phyloP scores from a whole-genome alignment of 2,797 vertebrate genomes.

The Lepidocolaptes lacrymiger region DNA sequence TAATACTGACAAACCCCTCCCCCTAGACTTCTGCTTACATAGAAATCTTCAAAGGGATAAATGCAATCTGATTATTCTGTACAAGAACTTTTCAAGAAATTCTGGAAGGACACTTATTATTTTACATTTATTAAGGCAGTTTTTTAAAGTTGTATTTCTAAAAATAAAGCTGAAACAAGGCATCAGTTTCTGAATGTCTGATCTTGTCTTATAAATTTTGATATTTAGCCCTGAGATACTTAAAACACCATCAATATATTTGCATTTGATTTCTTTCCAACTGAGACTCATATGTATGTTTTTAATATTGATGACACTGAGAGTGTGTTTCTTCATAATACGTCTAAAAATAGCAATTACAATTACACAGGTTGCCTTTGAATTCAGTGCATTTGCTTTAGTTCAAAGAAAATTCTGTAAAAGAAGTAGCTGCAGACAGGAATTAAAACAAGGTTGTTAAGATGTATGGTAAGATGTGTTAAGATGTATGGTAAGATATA shows the following conservation, averaged over 20 bases:
- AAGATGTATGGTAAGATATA: too few species aligned
- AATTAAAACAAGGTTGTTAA: background rate
- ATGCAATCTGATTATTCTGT: background rate
- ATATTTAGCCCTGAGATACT: background rate
- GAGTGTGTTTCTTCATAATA: background rate
- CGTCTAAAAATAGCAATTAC: background rate
- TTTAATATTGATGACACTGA: background rate
- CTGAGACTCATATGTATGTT: background rate
- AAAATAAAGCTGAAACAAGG: background rate
- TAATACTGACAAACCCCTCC: background rate
- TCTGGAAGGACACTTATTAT: background rate
- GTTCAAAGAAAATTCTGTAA: background rate
- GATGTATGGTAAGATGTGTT: background rate
- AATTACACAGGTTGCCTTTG: background rate
- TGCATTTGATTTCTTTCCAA: background rate
- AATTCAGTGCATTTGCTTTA: background rate
- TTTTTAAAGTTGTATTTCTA: background rate
- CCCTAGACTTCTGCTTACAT: background rate
- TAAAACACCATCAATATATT: background rate
- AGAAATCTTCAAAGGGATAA: background rate
- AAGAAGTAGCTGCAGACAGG: background rate
- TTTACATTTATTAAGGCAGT: background rate
- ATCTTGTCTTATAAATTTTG: background rate
- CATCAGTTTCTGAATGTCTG: background rate
- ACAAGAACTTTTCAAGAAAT: background rate